phyloP scores from a whole-genome alignment of 2,888 invertebrate genomes.

The Netelia inedita region DNA sequence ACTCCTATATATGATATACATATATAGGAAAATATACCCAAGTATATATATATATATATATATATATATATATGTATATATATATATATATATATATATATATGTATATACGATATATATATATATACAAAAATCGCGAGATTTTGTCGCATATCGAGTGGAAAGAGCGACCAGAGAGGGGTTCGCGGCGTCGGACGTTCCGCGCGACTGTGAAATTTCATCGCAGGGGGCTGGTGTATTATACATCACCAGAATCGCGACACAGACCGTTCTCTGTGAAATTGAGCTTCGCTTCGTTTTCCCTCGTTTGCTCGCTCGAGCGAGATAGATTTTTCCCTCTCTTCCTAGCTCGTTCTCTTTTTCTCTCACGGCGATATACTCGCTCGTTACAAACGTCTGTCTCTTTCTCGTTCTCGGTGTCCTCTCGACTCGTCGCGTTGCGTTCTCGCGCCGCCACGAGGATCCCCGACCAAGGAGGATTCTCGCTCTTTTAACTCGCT shows the following conservation, averaged over 20 bases:
- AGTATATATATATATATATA: neutral
- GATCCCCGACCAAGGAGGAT: slow-evolving; percentile 10
- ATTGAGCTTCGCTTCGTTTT: slow-evolving; percentile 57
- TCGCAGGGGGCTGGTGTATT: slow-evolving; percentile 28
- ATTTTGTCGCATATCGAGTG: slow-evolving; percentile 32
- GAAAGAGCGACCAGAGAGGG: slow-evolving; percentile 17
- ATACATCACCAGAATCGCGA: slow-evolving; percentile 54
- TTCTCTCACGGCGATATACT: neutral
- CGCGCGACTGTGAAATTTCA: slow-evolving; percentile 62
- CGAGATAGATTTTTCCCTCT: neutral
- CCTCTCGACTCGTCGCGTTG: slow-evolving; percentile 38
- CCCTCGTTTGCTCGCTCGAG: slow-evolving; percentile 45
- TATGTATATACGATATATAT: neutral
- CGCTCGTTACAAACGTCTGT: neutral
- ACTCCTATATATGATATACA: neutral
- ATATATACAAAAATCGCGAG: neutral
- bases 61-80: neutral
- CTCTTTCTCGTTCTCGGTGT: slow-evolving; percentile 13
- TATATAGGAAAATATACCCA: neutral
- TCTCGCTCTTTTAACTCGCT: slow-evolving; percentile 6
- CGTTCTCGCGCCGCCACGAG: neutral
- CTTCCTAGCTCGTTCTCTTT: neutral
- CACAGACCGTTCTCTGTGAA: slow-evolving; percentile 59
- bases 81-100: neutral
- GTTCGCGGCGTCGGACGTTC: slow-evolving; percentile 30